Evolutionary conservation across 2,888 invertebrate species (phyloP), one percentile per base, ranked within the genome.

Genomic region (Arrhopalites spinosus): DNA sequence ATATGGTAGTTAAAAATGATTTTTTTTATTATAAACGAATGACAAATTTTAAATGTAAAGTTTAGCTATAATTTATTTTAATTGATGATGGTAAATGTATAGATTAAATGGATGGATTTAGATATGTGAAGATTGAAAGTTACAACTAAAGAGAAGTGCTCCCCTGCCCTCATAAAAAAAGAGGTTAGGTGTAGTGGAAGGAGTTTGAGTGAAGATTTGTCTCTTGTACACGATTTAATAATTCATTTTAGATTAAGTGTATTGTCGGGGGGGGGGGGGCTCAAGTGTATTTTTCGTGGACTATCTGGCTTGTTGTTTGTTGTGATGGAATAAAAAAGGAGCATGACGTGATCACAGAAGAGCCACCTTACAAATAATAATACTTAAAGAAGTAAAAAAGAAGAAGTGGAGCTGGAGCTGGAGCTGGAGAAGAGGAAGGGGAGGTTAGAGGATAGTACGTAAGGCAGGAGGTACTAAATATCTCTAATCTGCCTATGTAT

Each of bases 341-440:
- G 43, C 61, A 71, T 71, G 71, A 71, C 71, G 71, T 72, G 72
- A 63, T 72, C 72, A 72, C 47, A 69, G 63, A 72, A n/a, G n/a
- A 72, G 63, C 63, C 23, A 63, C 61, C 36, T 47, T n/a, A 50
- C 45, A 53, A 53, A 72, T 36, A 72, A 43, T n/a, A 53, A 53
- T 17, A 17, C 15, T 30, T 36, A 17, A 27, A 63, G 29, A 63
- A 27, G 15, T 17, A 11, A 29, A 13, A 36, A 36, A n/a, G n/a
- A 36, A 64, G 64, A 64, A 56, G 64, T 30, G 17, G 30, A 64
- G 36, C 20, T 29, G 30, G 36, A 36, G 11, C 13, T 23, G 59
- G 25, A 59, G 8, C 13, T 23, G 59, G 25, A 25, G 13, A 5
- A 29, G 61, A 30, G 61, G 64, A 64, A n/a, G 7, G 20, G 36